These are phyloP conservation scores for Dendroctonus ponderosae DNA, from an alignment of 1,140 invertebrate genomes.

Conservation along the genomic window DNA sequence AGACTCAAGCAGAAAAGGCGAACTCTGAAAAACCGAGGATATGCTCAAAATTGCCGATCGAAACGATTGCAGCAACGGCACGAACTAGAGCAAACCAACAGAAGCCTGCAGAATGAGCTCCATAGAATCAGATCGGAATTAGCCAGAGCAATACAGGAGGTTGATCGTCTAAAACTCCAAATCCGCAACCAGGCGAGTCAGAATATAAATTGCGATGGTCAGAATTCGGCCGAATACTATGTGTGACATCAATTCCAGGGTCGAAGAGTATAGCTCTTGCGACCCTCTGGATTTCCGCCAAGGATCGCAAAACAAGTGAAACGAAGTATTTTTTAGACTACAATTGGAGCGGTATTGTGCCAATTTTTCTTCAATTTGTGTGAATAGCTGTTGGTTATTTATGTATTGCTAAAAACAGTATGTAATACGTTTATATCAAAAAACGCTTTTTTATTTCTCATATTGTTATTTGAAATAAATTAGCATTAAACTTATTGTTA, in stretches of 20 bases:
- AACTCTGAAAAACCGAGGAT: slow-evolving; percentile 97
- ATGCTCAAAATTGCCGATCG: slow-evolving; percentile 96
- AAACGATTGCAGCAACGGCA: slow-evolving; percentile 84
- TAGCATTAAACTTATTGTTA: no score
- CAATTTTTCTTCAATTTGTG: not conserved
- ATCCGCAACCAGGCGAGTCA: slow-evolving; percentile 37
- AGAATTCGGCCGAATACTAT: slow-evolving; percentile 65
- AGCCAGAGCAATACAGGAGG: slow-evolving; percentile 67
- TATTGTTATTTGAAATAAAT: no score
- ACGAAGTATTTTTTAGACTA: slow-evolving; percentile 8
- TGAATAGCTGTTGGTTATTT: not conserved
- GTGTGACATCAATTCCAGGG: slow-evolving; percentile 64
- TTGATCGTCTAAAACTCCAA: slow-evolving; percentile 69
- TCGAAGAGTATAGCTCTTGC: slow-evolving; percentile 45
- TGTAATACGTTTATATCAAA: slow-evolving; percentile 5
- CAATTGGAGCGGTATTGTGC: not conserved
- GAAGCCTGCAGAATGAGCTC: slow-evolving; percentile 70
- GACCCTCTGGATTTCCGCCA: slow-evolving; percentile 29
- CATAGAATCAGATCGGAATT: slow-evolving; percentile 70
- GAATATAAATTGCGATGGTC: slow-evolving; percentile 51
- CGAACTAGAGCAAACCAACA: slow-evolving; percentile 84
- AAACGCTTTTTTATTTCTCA: no score
- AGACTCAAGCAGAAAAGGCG: slow-evolving; percentile 93
- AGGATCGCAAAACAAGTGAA: slow-evolving; percentile 12
- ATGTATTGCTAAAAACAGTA: slow-evolving; percentile 19